Evolutionary conservation across 2,797 vertebrate species (phyloP), one percentile per base, ranked within the genome.

Genomic region (Pantherophis alleghaniensis): DNA sequence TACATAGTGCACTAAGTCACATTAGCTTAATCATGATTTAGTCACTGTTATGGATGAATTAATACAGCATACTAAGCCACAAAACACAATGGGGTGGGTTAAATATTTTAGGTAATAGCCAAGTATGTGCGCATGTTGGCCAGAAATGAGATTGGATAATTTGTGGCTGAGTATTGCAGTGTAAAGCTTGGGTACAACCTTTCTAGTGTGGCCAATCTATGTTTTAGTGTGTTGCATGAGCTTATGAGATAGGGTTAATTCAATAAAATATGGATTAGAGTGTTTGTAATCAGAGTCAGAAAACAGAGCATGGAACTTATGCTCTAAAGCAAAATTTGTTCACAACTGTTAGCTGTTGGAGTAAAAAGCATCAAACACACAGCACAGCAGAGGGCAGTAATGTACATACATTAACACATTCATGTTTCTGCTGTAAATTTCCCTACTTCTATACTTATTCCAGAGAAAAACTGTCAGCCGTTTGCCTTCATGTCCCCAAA

Each of bases 381-480:
- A 60, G n/a, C 37, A 60, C 86, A 69, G 89, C 37, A 94, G 93
- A 92, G 89, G 86, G 93, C 86, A 91, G 86, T 83, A 92, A 69
- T 59, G 51, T 9, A 56, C 51, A 88, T 66, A 42, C 20, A 53
- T 11, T 60, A 79, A 61, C n/a, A 14, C 56, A 51, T 60, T 92
- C 47, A 83, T 83, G 18, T 57, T 24, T 69, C 55, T 53, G 53
- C 6, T 26, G 2, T 74, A 42, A 14, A 0, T 53, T 42, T 79
- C n/a, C 7, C 47, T 42, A 10, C 7, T 88, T n/a, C 83, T 28
- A 12, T 60, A 59, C 57, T 88, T 74, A n/a, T 86, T 89, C 11
- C 56, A 89, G 53, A n/a, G 1, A 60, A 18, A 87, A 90, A 32
- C 83, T 37, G 37, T 32, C 69, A 60, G 4, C 24, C 37, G 86